Evolutionary conservation across 2,113 vertebrate species (phyloP).

Genomic region (Haemorhous mexicanus): DNA sequence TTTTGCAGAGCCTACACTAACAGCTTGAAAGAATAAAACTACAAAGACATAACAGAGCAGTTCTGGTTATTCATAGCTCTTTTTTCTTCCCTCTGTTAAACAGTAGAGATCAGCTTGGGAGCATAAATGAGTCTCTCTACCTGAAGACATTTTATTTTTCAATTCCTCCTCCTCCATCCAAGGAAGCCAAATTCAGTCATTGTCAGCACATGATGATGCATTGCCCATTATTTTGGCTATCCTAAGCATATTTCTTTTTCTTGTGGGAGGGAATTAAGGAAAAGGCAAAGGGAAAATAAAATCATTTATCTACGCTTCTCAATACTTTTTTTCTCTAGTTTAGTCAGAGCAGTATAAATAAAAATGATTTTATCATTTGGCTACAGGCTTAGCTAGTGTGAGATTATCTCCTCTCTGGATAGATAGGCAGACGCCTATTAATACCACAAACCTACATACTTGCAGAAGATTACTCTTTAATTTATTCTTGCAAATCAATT

Average conservation of each 20-base stretch:
- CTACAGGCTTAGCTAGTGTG: neutral
- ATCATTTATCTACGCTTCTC: neutral
- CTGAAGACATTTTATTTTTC: neutral
- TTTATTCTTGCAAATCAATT: neutral
- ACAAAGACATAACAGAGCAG: neutral
- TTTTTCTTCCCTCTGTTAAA: neutral
- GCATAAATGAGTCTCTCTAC: neutral
- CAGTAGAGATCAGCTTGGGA: neutral
- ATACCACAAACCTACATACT: neutral
- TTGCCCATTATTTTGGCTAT: neutral
- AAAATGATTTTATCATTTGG: neutral
- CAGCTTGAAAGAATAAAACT: slow-evolving; percentile 13
- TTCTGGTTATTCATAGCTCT: slow-evolving; percentile 11
- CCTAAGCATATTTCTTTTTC: neutral
- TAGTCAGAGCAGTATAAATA: neutral
- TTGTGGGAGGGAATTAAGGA: neutral
- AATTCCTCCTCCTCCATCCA: neutral
- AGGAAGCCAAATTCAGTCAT: neutral
- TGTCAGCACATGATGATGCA: neutral
- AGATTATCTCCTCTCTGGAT: neutral
- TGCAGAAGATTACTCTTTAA: neutral
- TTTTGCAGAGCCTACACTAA: slow-evolving; percentile 33
- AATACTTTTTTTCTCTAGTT: neutral
- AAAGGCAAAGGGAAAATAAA: neutral
- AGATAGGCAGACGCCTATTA: neutral